Base-by-base conservation (phyloP, 2,113 vertebrate genomes). In the Cyprinus carpio region DNA sequence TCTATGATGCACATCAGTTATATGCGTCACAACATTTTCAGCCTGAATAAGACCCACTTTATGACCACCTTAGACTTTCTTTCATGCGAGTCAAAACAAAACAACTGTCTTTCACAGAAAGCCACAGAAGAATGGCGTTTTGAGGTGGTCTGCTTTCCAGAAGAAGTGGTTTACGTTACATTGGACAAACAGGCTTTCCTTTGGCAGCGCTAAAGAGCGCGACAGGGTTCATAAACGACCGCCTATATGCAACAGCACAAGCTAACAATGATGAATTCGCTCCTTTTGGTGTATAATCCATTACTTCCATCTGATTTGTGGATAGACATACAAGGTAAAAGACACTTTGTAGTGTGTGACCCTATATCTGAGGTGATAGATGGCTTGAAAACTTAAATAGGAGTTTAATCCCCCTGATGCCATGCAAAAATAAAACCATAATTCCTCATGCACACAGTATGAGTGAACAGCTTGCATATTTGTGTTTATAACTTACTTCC, bases 121-220 rank as follows among this genome's bases (percentile, higher is more conserved):
- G 83, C 87, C 83, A 86, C 87, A 87, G 82, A 82, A 87, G 88
- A 88, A 91, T 84, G 82, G 82, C 88, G 86, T 90, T 91, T 93
- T 85, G 79, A 87, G 87, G 86, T 90, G 88, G 71, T 87, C 74
- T 78, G 83, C 72, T 31, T 83, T 89, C 81, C 90, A 92, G 93
- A 80, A 82, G 77, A 87, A 91, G 82, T 74, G 72, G 84, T 93
- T 91, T 92, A 90, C 82, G 72, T 89, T 86, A 88, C 86, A 84
- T 76, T 71, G 71, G 82, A 89, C 49, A 89, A 90, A 85, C 88
- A 6, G 81, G 78, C 37, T 77, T 51, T 83, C 85, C 74, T 76
- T 77, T 80, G 31, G n/a, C 62, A 37, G 62, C 20, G 25, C 88
- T 46, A 85, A 81, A 43, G 78, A 85, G 74, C n/a, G 27, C 71